phyloP scores from a whole-genome alignment of 1,140 invertebrate genomes.

The Ganaspis sp. region DNA sequence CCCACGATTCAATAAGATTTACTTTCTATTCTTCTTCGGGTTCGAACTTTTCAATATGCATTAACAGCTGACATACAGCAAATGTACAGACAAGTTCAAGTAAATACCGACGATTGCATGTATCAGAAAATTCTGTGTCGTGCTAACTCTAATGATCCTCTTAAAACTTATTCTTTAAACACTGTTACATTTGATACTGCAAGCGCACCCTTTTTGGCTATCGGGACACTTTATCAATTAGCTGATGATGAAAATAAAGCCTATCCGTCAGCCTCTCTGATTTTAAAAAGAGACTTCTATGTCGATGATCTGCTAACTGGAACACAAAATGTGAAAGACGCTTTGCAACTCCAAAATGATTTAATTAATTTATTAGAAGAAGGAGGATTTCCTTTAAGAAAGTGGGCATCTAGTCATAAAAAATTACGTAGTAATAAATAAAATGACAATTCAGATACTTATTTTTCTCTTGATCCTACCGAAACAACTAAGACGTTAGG shows the following conservation, averaged over 20 bases:
- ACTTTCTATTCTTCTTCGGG: slow-evolving; percentile 30
- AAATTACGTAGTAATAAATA: background rate
- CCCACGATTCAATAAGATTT: slow-evolving; percentile 26
- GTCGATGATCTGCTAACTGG: slow-evolving; percentile 56
- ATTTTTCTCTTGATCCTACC: slow-evolving; percentile 23
- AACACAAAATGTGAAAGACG: slow-evolving; percentile 39
- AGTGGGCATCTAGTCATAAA: slow-evolving; percentile 45
- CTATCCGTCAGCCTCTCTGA: slow-evolving; percentile 39
- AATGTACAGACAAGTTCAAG: slow-evolving; percentile 39
- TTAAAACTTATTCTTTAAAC: slow-evolving; percentile 42
- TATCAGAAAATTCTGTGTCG: slow-evolving; percentile 56
- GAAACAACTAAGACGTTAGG: background rate
- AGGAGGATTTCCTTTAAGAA: slow-evolving; percentile 56
- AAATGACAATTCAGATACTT: background rate
- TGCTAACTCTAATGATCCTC: background rate
- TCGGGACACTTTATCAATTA: slow-evolving; percentile 44
- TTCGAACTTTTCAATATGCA: slow-evolving; percentile 27
- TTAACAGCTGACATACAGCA: slow-evolving; percentile 38
- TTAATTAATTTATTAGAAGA: background rate
- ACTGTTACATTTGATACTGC: slow-evolving; percentile 56
- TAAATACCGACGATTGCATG: slow-evolving; percentile 19
- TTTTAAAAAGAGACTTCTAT: slow-evolving; percentile 45
- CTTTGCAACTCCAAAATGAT: slow-evolving; percentile 20
- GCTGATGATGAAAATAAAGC: slow-evolving; percentile 39
- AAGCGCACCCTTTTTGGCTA: slow-evolving; percentile 50